Base-by-base conservation (phyloP, 2,797 vertebrate genomes). In the Tachyglossus aculeatus region DNA sequence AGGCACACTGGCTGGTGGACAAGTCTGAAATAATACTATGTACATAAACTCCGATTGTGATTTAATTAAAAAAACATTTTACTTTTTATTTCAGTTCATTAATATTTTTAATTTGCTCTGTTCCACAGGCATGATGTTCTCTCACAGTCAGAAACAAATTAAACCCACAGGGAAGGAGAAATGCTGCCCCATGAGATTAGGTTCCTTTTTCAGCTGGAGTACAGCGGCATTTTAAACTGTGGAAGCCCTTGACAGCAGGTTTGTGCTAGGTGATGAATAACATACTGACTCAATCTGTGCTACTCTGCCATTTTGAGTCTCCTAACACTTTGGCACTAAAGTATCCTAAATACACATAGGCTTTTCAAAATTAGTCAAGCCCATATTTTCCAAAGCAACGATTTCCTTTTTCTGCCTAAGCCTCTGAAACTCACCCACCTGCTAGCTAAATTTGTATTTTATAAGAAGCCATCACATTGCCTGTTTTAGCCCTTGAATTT, bases 101-200 rank as follows among this genome's bases (percentile, higher is more conserved):
- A 83, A 78, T 81, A 84, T 77, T 83, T 83, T 80, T 78, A 84
- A 84, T 86, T 83, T 83, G 61, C 62, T 58, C 39, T 58, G 51
- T 83, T 78, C 64, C 78, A 66, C 70, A 65, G 77, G 65, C 78
- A 56, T 41, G 38, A 80, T 78, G 50, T 18, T 81, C 31, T 66
- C 53, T 69, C 74, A 69, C 71, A 67, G 53, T 64, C 34, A 76
- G 65, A 74, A 80, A 67, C 66, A 85, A 81, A 80, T 80, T 81
- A 81, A 87, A 69, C 68, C 76, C 57, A 1, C 39, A 81, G 76
- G 65, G 53, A 76, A 81, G 34, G 44, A 69, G 22, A 70, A 85
- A 62, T 37, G 11, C 19, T 54, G 67, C 22, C 40, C 64, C 50
- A 48, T n/a, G 24, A 68, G 55, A 57, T 56, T 63, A 58, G 3